A percentile compares a stretch with the other conserved stretches of the same genome.
Conservation (phyloP, 2,888 invertebrate genomes). For the Mechanitis mazaeus region DNA sequence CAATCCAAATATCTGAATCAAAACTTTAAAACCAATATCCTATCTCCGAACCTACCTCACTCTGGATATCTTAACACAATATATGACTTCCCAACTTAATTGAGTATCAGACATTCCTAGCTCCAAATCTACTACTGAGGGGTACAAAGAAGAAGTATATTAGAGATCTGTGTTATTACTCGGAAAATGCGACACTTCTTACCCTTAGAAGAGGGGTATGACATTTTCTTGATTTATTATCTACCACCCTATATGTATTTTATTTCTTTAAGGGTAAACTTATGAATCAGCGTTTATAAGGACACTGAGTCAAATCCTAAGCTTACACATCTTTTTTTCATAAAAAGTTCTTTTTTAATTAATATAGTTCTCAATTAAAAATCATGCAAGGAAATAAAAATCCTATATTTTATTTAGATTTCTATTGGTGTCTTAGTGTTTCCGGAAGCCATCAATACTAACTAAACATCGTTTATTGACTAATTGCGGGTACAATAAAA, state of each 20-base stretch:
- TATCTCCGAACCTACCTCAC: conserved; percentile 19
- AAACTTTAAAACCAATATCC: not conserved
- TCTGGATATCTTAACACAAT: conserved; percentile 35
- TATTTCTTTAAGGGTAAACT: conserved; percentile 48
- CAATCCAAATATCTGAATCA: not conserved
- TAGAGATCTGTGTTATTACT: conserved; percentile 52
- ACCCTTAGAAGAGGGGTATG: conserved; percentile 50
- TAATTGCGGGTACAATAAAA: too few species aligned
- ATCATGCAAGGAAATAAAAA: too few species aligned
- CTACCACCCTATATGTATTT: conserved; percentile 44
- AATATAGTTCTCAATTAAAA: too few species aligned
- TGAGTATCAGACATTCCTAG: conserved; percentile 40
- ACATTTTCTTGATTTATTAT: conserved; percentile 55
- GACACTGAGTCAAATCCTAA: conserved; percentile 9
- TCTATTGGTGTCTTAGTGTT: too few species aligned
- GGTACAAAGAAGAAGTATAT: conserved; percentile 40
- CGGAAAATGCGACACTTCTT: conserved; percentile 61
- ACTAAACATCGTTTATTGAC: too few species aligned
- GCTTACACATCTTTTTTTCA: not conserved
- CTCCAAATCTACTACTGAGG: conserved; percentile 33
- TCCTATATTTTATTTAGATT: too few species aligned
- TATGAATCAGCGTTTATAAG: conserved; percentile 29
- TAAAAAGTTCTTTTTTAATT: not conserved
- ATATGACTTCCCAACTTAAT: conserved; percentile 46
- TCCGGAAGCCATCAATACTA: too few species aligned